phyloP scores from a whole-genome alignment of 2,797 vertebrate genomes.

The Catharus ustulatus region DNA sequence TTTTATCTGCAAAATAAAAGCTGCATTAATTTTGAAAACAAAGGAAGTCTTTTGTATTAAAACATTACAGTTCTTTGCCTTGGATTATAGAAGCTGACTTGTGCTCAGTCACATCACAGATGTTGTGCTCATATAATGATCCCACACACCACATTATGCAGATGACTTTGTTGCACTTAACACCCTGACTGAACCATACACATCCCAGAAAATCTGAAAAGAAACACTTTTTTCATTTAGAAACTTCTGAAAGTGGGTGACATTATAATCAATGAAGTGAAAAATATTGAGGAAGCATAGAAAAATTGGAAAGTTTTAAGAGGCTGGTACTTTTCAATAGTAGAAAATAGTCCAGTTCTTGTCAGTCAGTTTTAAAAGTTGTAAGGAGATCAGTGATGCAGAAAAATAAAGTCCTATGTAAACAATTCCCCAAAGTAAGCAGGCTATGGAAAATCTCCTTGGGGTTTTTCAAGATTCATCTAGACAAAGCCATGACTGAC shows the following conservation, averaged over 20 bases:
- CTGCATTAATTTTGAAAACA: background rate
- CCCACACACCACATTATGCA: background rate
- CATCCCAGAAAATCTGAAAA: background rate
- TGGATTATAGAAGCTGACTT: background rate
- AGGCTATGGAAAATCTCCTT: background rate
- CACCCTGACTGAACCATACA: background rate
- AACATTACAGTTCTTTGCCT: background rate
- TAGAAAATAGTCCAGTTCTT: background rate
- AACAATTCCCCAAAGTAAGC: background rate
- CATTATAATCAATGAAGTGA: slow-evolving; percentile 35
- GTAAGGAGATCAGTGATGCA: background rate
- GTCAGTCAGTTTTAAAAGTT: background rate
- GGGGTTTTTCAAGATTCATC: background rate
- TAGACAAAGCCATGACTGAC: background rate
- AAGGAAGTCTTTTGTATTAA: background rate
- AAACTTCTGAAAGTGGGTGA: slow-evolving; percentile 15
- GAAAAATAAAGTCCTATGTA: background rate
- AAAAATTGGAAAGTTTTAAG: background rate
- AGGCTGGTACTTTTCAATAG: background rate
- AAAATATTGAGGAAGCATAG: slow-evolving; percentile 10
- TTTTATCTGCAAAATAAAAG: background rate
- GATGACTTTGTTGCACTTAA: background rate
- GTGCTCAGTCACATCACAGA: background rate
- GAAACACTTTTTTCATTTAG: background rate
- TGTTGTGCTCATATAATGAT: background rate